phyloP scores from a whole-genome alignment of 2,888 invertebrate genomes.

The Ptilodon capucinus region DNA sequence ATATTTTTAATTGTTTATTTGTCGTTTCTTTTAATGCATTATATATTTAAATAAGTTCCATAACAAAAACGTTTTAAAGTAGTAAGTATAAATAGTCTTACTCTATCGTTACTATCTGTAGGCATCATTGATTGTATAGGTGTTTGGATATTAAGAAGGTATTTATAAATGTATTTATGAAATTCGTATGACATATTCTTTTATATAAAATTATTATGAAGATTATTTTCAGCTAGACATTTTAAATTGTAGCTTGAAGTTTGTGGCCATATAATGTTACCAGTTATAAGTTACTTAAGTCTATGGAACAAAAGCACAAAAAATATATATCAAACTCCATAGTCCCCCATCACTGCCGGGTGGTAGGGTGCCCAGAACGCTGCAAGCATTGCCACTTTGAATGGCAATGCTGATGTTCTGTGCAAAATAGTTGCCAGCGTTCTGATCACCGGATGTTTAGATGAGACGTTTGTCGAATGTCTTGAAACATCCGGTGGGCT shows the following conservation, averaged over 20 bases:
- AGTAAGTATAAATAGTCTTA: constrained; percentile 80
- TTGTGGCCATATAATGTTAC: constrained; percentile 28
- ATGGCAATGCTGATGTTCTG: no score
- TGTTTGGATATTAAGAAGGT: constrained; percentile 61
- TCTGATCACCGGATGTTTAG: no score
- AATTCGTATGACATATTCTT: constrained; percentile 38
- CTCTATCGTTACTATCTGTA: constrained; percentile 70
- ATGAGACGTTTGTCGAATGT: no score
- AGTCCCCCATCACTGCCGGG: no score
- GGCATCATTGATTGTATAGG: constrained; percentile 64
- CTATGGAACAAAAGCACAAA: no score
- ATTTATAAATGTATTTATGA: constrained; percentile 40
- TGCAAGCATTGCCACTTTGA: no score
- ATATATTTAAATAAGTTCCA: constrained; percentile 79
- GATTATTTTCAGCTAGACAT: constrained; percentile 52
- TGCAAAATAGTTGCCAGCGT: no score
- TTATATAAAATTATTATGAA: constrained; percentile 48
- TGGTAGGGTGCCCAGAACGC: no score
- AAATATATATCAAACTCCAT: no score
- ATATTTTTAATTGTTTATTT: constrained; percentile 73
- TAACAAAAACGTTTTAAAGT: constrained; percentile 77
- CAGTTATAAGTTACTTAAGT: no score
- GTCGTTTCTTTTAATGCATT: constrained; percentile 79
- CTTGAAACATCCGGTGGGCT: no score
- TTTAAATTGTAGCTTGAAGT: constrained; percentile 40